Conservation (phyloP, 2,113 vertebrate genomes). For the Cyprinodon variegatus region DNA sequence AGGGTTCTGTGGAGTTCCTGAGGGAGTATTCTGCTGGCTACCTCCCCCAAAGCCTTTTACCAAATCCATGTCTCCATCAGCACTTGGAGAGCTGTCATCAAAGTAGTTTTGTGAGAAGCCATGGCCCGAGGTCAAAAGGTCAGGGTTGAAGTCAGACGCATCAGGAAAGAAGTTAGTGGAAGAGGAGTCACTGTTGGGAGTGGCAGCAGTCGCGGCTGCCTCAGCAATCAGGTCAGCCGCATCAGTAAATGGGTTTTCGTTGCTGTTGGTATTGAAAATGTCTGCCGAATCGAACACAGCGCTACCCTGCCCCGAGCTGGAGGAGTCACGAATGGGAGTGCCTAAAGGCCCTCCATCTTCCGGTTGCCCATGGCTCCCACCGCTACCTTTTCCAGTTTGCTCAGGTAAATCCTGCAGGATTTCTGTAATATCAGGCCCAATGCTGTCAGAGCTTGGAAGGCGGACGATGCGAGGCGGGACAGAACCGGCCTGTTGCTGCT, state of each 20-base stretch:
- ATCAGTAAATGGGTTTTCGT: slow-evolving; percentile 94
- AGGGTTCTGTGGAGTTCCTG: slow-evolving; percentile 82
- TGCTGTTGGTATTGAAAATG: slow-evolving; percentile 91
- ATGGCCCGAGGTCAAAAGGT: slow-evolving; percentile 87
- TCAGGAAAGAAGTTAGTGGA: slow-evolving; percentile 94
- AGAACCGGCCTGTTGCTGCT: slow-evolving; percentile 76
- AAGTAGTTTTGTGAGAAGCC: slow-evolving; percentile 92
- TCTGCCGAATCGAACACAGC: slow-evolving; percentile 95
- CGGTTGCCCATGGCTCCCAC: slow-evolving; percentile 73
- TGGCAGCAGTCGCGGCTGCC: slow-evolving; percentile 86
- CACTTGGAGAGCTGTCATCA: slow-evolving; percentile 94
- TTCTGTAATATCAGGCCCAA: slow-evolving; percentile 94
- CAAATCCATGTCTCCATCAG: slow-evolving; percentile 92
- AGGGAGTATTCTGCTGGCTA: slow-evolving; percentile 82
- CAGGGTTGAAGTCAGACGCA: slow-evolving; percentile 94
- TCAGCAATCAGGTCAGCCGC: slow-evolving; percentile 95
- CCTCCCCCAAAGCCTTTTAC: slow-evolving; percentile 87
- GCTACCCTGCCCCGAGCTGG: slow-evolving; percentile 95
- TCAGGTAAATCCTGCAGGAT: slow-evolving; percentile 96
- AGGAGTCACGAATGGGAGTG: slow-evolving; percentile 95
- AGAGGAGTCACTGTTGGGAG: slow-evolving; percentile 92
- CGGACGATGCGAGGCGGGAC: slow-evolving; percentile 89
- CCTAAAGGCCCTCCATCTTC: slow-evolving; percentile 92
- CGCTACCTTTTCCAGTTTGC: slow-evolving; percentile 87
- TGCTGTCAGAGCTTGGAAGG: slow-evolving; percentile 96